Evolutionary conservation across 2,888 invertebrate species (phyloP).

Genomic region (Mimas tiliae): DNA sequence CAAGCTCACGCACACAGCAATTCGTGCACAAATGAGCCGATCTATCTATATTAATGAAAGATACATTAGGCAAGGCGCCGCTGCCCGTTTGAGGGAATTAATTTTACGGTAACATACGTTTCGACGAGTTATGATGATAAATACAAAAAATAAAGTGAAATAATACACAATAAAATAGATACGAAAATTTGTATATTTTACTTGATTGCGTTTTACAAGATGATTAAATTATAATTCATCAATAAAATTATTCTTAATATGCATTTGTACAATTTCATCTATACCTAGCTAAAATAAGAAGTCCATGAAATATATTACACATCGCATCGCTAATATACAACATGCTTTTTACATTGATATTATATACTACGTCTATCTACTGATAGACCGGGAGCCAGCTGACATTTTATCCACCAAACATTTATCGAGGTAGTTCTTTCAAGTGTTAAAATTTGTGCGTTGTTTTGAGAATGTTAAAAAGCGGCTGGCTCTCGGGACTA

Average conservation of each 20-base stretch:
- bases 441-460: constrained; percentile 16
- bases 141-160: constrained; percentile 32
- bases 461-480: not conserved
- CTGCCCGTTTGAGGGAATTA: not conserved
- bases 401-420: constrained; percentile 25
- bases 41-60: not conserved
- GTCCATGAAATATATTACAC: constrained; percentile 79
- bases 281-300: constrained; percentile 80
- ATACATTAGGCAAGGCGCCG: not conserved
- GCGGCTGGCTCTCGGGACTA: constrained; percentile 20
- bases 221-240: constrained; percentile 80
- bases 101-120: not conserved
- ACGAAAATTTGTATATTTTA: constrained; percentile 84
- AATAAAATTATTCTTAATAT: constrained; percentile 79
- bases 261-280: constrained; percentile 84
- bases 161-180: constrained; percentile 54
- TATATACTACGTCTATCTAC: constrained; percentile 63
- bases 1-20: too few species aligned
- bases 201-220: constrained; percentile 83
- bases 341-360: constrained; percentile 80
- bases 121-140: constrained; percentile 13
- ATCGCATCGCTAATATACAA: constrained; percentile 79
- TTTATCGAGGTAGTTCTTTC: constrained; percentile 11
- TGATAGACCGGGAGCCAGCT: constrained; percentile 34
- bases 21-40: too few species aligned